Base-by-base conservation (phyloP, 2,797 vertebrate genomes). In the Cynopterus sphinx region DNA sequence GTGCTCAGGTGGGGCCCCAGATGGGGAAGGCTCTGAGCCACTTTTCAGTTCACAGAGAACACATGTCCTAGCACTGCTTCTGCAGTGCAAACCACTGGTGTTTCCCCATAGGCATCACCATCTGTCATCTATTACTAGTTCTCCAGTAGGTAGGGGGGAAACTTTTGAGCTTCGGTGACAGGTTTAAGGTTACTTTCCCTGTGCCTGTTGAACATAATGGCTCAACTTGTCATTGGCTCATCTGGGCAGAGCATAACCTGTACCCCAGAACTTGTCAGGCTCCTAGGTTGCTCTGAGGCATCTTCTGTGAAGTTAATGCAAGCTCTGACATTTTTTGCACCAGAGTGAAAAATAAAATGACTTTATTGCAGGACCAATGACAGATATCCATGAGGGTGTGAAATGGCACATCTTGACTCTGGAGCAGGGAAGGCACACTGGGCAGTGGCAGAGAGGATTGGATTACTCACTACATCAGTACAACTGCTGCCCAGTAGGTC, bases 311-410 rank as follows among this genome's bases (percentile, higher is more conserved):
- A 5, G 31, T 3, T 7, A 28, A 87, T 49, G 73, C 9, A 9
- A 55, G 43, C 6, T n/a, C 57, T 28, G 77, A 28, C 26, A 8
- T 49, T 71, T 59, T 90, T 5, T 36, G 59, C 63, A 61, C 17
- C 55, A 19, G 19, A 59, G 6, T 92, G 92, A 94, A 96, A 96
- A 96, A 84, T 90, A 93, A 79, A 79, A 70, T 17, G 61, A 5
- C 49, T 96, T 96, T 96, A 97, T 91, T 97, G 59, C 46, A 28
- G 87, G 65, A 53, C 33, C 79, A 79, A 21, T 2, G 11, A 53
- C 0, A 43, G 71, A 26, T 22, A 41, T 16, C 92, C n/a, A 36
- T 36, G 49, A 65, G 61, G 75, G 26, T 70, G 61, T 65, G 88
- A 41, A 4, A 17, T 3, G 67, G 85, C 73, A 67, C 17, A 12